These are phyloP conservation scores for Odontophorus gujanensis DNA, from an alignment of 2,113 vertebrate genomes.

Conservation along the genomic window DNA sequence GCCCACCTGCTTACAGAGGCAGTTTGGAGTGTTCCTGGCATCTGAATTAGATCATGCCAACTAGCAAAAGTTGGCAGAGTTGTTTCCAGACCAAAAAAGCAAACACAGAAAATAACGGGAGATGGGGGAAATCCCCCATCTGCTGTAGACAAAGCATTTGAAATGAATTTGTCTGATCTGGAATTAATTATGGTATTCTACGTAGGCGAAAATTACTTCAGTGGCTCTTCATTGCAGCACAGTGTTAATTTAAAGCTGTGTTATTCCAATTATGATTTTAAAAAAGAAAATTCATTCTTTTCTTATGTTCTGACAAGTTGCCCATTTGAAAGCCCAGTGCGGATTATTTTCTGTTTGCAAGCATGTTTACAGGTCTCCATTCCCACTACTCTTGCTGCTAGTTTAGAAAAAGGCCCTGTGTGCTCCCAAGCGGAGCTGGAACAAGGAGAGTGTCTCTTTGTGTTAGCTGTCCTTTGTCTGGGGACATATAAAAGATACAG, in stretches of 20 bases:
- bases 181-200: neutral
- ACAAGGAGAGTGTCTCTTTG: neutral
- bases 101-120: neutral
- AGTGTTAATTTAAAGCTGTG: neutral
- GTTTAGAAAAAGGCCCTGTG: neutral
- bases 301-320: neutral
- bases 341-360: neutral
- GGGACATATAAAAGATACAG: neutral
- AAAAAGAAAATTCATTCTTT: neutral
- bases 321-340: neutral
- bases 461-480: neutral
- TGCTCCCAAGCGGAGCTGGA: neutral
- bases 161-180: neutral
- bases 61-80: neutral
- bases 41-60: neutral
- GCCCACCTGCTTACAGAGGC: neutral
- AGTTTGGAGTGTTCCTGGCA: neutral
- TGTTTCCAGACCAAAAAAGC: neutral
- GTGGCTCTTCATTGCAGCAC: neutral
- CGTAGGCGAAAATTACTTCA: neutral
- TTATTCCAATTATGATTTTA: neutral
- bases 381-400: neutral
- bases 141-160: neutral
- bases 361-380: neutral
- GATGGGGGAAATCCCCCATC: rapidly evolving